phyloP scores from a whole-genome alignment of 1,140 invertebrate species.

The Drosophila elegans region DNA sequence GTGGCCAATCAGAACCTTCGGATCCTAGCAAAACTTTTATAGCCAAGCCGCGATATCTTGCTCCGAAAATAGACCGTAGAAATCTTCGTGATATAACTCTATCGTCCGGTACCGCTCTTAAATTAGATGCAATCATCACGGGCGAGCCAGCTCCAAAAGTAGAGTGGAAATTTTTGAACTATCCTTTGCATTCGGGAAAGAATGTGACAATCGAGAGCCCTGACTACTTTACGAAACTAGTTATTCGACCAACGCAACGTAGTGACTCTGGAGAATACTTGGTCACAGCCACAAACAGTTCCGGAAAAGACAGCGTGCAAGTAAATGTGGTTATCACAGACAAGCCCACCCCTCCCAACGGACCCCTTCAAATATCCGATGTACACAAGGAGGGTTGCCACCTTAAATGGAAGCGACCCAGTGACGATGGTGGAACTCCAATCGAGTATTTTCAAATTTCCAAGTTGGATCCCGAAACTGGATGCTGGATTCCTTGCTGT shows the following conservation, averaged over 20 bases:
- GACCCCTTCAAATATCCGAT: constrained; percentile 94
- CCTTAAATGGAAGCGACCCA: constrained; percentile 96
- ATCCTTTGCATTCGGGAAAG: constrained; percentile 85
- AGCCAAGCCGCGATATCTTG: constrained; percentile 96
- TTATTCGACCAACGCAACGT: constrained; percentile 91
- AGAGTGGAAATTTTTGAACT: constrained; percentile 92
- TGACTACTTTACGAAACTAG: constrained; percentile 95
- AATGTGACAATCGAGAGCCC: constrained; percentile 91
- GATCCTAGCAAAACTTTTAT: constrained; percentile 94
- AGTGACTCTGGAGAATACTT: constrained; percentile 95
- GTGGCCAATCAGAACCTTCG: constrained; percentile 95
- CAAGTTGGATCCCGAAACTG: constrained; percentile 96
- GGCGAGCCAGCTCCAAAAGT: constrained; percentile 96
- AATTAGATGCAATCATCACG: constrained; percentile 95
- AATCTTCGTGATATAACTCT: constrained; percentile 95
- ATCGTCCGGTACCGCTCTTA: constrained; percentile 96
- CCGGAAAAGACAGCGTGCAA: constrained; percentile 94
- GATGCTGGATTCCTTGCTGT: constrained; percentile 97
- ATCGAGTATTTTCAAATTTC: constrained; percentile 98
- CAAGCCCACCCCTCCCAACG: constrained; percentile 94
- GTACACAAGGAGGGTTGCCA: constrained; percentile 97
- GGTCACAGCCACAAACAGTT: constrained; percentile 93
- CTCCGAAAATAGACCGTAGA: constrained; percentile 97
- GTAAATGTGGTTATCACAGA: constrained; percentile 97
- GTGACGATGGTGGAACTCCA: constrained; percentile 94